These are phyloP conservation scores for Melanotaenia pygmaea DNA, from an alignment of 2,797 vertebrate genomes.

Conservation along the genomic window DNA sequence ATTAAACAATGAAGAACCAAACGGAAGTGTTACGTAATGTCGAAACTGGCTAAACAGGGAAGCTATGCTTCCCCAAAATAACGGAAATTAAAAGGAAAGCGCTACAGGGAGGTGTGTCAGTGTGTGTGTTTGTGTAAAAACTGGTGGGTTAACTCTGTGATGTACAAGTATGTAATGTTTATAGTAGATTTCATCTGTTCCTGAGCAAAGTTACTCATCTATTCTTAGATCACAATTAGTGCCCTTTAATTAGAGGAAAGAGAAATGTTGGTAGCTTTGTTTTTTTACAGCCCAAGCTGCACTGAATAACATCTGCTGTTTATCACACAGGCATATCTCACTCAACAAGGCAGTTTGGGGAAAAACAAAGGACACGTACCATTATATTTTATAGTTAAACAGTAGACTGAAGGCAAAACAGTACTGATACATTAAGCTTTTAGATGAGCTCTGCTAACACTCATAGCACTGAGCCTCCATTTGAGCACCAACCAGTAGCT, in stretches of 20 bases:
- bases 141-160: not conserved
- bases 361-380: not conserved
- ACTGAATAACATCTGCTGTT: not conserved
- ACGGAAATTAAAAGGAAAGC: conserved; percentile 51
- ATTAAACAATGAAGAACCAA: conserved; percentile 36
- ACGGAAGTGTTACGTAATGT: conserved; percentile 47
- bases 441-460: too few species aligned
- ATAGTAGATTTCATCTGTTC: not conserved
- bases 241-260: not conserved
- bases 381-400: not conserved
- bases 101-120: conserved; percentile 34
- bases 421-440: too few species aligned
- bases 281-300: not conserved
- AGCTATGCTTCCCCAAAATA: conserved; percentile 48
- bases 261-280: not conserved
- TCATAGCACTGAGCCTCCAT: not conserved
- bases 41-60: conserved; percentile 39
- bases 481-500: not conserved
- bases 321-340: not conserved
- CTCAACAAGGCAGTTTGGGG: not conserved
- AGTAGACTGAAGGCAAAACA: not conserved
- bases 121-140: not conserved
- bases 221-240: not conserved
- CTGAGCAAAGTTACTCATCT: not conserved
- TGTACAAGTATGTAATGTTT: not conserved